Conservation (phyloP, 2,797 vertebrate genomes). For the Gambelia wislizenii region DNA sequence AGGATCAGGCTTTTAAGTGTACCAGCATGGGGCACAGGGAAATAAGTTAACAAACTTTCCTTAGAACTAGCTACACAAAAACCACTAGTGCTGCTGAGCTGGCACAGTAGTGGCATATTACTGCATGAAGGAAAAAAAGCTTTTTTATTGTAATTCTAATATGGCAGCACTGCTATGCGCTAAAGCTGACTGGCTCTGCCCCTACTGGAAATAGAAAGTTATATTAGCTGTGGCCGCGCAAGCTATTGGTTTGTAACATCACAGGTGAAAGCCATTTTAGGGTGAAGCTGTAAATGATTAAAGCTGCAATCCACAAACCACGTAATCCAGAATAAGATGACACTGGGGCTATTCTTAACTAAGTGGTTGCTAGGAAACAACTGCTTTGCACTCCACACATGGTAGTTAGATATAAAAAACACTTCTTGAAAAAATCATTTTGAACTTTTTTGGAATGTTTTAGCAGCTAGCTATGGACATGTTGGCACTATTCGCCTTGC, state of each 20-base stretch:
- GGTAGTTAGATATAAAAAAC: neutral
- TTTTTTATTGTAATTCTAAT: neutral
- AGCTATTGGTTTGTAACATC: neutral
- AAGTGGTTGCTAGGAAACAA: conserved; percentile 6
- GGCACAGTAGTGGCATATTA: neutral
- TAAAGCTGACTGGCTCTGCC: neutral
- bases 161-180: neutral
- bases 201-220: neutral
- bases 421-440: neutral
- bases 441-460: neutral
- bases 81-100: neutral
- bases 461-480: neutral
- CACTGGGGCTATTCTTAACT: conserved; percentile 2
- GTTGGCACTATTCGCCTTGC: neutral
- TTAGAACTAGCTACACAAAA: neutral
- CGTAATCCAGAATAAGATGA: conserved; percentile 12
- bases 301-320: neutral
- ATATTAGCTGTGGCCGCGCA: neutral
- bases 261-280: neutral
- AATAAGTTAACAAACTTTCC: neutral
- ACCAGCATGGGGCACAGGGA: neutral
- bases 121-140: neutral
- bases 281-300: neutral
- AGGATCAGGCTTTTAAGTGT: neutral
- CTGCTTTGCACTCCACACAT: neutral